These are phyloP conservation scores for Tipula vernalis DNA, from an alignment of 2,888 invertebrate genomes.

Conservation along the genomic window DNA sequence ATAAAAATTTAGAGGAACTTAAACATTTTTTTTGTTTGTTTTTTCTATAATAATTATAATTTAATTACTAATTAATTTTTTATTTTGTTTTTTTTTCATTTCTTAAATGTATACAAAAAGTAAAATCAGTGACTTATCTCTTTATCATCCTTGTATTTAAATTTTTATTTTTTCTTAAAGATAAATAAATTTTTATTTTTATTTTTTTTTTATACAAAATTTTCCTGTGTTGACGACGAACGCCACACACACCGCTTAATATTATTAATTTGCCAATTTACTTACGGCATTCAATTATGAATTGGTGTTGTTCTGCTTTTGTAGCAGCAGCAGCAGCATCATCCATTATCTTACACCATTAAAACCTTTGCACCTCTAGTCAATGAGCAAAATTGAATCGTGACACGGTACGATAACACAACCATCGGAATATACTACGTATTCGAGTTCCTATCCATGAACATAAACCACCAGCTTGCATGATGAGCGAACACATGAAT, in stretches of 20 bases:
- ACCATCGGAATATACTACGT: constrained; percentile 32
- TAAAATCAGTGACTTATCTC: neutral
- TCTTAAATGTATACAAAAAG: neutral
- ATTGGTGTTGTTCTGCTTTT: neutral
- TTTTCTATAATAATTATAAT: neutral
- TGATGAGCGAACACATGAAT: constrained; percentile 51
- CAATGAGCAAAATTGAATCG: constrained; percentile 18
- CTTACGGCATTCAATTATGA: neutral
- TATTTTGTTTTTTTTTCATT: neutral
- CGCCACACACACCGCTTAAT: neutral
- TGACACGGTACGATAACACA: constrained; percentile 33
- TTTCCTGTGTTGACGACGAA: neutral
- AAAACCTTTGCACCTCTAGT: neutral
- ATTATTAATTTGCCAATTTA: neutral
- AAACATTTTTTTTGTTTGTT: neutral
- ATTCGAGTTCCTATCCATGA: constrained; percentile 43
- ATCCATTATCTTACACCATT: neutral
- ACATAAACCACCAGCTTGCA: constrained; percentile 54
- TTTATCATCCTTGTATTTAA: constrained; percentile 4
- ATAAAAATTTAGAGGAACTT: neutral
- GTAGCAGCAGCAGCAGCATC: neutral
- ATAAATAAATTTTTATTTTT: neutral
- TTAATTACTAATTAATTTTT: neutral
- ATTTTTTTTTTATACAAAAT: neutral
- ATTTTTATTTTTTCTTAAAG: neutral